phyloP scores from a whole-genome alignment of 2,888 invertebrate genomes.

The Ichneumon xanthorius region DNA sequence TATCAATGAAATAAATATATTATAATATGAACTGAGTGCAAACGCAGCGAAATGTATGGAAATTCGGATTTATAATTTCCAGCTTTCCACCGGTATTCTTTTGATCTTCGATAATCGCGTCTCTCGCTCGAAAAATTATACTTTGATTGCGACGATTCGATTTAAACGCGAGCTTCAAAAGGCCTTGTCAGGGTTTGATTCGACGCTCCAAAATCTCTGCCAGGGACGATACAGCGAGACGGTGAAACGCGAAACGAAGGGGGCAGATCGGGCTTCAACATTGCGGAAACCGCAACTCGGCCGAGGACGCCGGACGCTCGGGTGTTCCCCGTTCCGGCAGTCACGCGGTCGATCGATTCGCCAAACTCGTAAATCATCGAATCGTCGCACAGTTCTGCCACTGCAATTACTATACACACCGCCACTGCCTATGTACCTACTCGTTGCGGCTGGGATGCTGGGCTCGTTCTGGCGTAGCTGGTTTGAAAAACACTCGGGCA shows the following conservation, averaged over 20 bases:
- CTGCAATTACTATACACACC: conserved; percentile 21
- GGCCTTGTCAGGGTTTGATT: neutral
- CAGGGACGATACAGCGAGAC: neutral
- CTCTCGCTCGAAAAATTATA: neutral
- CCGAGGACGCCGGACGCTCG: conserved; percentile 52
- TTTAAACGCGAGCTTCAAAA: neutral
- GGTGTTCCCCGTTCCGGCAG: conserved; percentile 55
- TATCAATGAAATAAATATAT: no score
- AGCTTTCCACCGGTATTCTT: neutral
- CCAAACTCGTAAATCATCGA: conserved; percentile 64
- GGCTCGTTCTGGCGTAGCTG: conserved; percentile 4
- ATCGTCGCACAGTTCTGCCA: conserved; percentile 42
- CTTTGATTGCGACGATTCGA: neutral
- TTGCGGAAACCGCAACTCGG: conserved; percentile 60
- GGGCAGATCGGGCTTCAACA: conserved; percentile 20
- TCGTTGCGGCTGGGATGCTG: conserved; percentile 4
- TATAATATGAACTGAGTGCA: conserved; percentile 1
- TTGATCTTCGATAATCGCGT: neutral
- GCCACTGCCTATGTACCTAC: neutral
- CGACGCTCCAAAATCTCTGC: neutral
- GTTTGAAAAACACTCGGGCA: conserved; percentile 28
- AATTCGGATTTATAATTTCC: conserved; percentile 28
- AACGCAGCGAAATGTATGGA: neutral
- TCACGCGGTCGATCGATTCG: conserved; percentile 65
- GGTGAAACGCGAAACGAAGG: neutral